phyloP scores from a whole-genome alignment of 2,113 vertebrate genomes.

The Anolis sagrei region DNA sequence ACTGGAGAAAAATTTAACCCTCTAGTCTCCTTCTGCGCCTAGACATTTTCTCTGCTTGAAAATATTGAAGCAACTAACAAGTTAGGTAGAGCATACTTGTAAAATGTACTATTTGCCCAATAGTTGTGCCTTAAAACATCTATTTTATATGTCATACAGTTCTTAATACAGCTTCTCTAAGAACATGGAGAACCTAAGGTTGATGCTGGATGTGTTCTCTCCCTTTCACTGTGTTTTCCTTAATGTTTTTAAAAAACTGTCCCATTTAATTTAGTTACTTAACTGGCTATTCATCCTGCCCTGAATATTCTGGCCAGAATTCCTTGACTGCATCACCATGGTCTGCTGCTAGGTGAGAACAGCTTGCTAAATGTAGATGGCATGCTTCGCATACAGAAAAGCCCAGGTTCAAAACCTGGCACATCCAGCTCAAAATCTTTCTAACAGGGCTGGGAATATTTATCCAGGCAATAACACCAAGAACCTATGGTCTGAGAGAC shows the following conservation, averaged over 20 bases:
- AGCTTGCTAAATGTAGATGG: neutral
- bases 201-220: no score
- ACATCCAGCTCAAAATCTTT: neutral
- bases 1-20: neutral
- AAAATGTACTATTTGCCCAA: neutral
- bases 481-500: neutral
- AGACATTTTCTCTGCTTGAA: neutral
- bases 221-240: neutral
- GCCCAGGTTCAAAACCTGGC: neutral
- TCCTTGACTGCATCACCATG: constrained; percentile 1
- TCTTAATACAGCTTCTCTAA: no score
- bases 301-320: neutral
- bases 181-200: no score
- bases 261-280: neutral
- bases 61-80: neutral
- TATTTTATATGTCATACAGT: no score
- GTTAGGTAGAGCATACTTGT: neutral
- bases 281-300: neutral
- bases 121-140: neutral
- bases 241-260: no score
- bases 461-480: neutral
- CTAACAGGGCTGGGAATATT: neutral
- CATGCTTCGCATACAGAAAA: neutral
- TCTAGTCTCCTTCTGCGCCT: neutral
- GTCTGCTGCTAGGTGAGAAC: neutral